Conservation (phyloP, 2,113 vertebrate species). For the Apodemus speciosus region DNA sequence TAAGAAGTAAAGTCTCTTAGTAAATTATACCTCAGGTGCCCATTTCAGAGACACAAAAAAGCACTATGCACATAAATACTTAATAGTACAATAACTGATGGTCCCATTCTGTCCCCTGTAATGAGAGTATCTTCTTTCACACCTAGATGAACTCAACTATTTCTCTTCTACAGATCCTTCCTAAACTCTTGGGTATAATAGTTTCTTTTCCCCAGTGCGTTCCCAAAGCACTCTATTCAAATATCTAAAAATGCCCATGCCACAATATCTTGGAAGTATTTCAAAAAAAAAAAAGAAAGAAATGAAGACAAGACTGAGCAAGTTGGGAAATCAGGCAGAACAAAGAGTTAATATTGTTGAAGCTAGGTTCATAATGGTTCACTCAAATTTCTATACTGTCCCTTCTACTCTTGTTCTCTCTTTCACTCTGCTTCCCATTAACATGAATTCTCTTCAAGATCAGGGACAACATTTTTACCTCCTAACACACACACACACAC, state of each 20-base stretch:
- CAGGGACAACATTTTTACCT: constrained; percentile 42
- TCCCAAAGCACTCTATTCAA: background rate
- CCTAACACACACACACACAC: background rate
- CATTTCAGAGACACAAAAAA: constrained; percentile 41
- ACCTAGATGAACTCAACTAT: background rate
- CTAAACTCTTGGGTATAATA: background rate
- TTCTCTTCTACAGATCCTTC: constrained; percentile 24
- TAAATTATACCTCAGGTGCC: constrained; percentile 31
- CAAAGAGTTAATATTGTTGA: constrained; percentile 13
- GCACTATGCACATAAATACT: background rate
- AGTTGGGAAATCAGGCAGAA: background rate
- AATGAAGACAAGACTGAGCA: background rate
- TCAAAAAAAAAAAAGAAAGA: background rate
- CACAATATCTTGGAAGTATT: constrained; percentile 10
- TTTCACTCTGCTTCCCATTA: constrained; percentile 41
- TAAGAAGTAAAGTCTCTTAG: constrained; percentile 15
- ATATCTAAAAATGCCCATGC: constrained; percentile 3
- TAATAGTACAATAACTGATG: background rate
- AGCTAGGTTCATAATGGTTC: background rate
- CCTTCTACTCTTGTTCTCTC: constrained; percentile 11
- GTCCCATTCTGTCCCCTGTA: background rate
- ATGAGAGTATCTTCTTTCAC: background rate
- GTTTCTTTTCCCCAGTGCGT: constrained; percentile 24
- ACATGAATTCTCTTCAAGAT: constrained; percentile 39
- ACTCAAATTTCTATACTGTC: constrained; percentile 11